These are phyloP conservation scores for Cyprinodon brontotheroides DNA, from an alignment of 2,113 vertebrate genomes.

Conservation along the genomic window DNA sequence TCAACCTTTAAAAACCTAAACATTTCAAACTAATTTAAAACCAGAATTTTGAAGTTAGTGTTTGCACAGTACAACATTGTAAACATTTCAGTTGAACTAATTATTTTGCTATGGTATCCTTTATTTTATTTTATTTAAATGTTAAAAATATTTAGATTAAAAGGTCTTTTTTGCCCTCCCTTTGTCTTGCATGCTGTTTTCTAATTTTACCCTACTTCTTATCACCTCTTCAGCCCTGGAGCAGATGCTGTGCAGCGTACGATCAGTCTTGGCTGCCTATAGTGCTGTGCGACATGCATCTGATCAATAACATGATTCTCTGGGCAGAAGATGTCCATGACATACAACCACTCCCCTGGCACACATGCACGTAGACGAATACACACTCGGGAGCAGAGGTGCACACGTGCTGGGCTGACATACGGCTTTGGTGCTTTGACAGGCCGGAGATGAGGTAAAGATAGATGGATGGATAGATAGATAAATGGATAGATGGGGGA, in stretches of 20 bases:
- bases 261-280: slow-evolving; percentile 62
- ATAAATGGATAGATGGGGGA: slow-evolving; percentile 30
- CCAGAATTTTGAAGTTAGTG: too few relatives aligned
- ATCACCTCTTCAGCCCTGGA: slow-evolving; percentile 18
- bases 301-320: slow-evolving; percentile 74
- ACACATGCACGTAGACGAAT: slow-evolving; percentile 27
- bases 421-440: slow-evolving; percentile 55
- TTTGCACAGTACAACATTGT: too few relatives aligned
- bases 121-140: background rate
- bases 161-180: background rate
- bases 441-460: slow-evolving; percentile 69
- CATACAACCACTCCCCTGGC: slow-evolving; percentile 52
- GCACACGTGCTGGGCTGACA: slow-evolving; percentile 42
- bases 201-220: slow-evolving; percentile 1
- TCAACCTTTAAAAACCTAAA: too few relatives aligned
- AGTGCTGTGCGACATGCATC: slow-evolving; percentile 45
- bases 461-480: slow-evolving; percentile 51
- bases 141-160: background rate
- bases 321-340: slow-evolving; percentile 57
- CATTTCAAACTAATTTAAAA: too few relatives aligned
- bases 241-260: slow-evolving; percentile 40
- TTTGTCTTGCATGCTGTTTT: background rate
- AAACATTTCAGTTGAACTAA: too few relatives aligned
- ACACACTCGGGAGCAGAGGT: slow-evolving; percentile 20
- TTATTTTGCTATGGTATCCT: too few relatives aligned